Base-by-base conservation (phyloP, 2,113 vertebrate species). In the Tragelaphus scriptus region DNA sequence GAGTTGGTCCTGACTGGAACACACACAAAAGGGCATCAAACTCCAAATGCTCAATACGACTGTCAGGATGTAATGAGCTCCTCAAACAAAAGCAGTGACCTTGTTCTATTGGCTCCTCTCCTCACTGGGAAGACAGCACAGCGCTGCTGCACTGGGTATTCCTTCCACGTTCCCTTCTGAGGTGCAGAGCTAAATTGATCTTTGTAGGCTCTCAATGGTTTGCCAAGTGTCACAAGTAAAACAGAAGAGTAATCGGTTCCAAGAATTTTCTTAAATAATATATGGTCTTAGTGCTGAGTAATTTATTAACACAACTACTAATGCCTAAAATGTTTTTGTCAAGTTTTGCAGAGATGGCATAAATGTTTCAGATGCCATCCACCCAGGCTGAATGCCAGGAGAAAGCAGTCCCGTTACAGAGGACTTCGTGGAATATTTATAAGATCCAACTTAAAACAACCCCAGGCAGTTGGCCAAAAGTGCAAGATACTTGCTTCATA, bases 351-450 rank as follows among this genome's bases (percentile, higher is more conserved):
- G 96, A 97, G 94, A 87, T 7, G 59, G 91, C 93, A 96, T 91
- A 88, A 96, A 97, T 59, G 85, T 97, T 94, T 95, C 77, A 92
- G 89, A 97, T 80, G 91, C 91, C 95, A 55, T 96, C 90, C 86
- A 58, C 91, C 82, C 58, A 96, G 98, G 97, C 97, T 91, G 77
- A 77, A 61, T 92, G 97, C 98, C 98, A 98, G 96, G 95, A 98
- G 71, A 85, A 92, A 89, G 98, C 95, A 97, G 98, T 97, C 97
- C 96, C 88, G 90, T 98, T 98, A 98, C 97, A 94, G 71, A 97
- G 98, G 97, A 97, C 97, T 98, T 97, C 56, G 98, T 98, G 95
- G 98, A 98, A 98, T 98, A 99, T 98, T 98, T 98, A 98, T 98
- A 97, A 98, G 98, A 97, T 97, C 94, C 98, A 95, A 97, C 96